Base-by-base conservation (phyloP, 2,113 vertebrate genomes). In the Lasiurus cinereus region DNA sequence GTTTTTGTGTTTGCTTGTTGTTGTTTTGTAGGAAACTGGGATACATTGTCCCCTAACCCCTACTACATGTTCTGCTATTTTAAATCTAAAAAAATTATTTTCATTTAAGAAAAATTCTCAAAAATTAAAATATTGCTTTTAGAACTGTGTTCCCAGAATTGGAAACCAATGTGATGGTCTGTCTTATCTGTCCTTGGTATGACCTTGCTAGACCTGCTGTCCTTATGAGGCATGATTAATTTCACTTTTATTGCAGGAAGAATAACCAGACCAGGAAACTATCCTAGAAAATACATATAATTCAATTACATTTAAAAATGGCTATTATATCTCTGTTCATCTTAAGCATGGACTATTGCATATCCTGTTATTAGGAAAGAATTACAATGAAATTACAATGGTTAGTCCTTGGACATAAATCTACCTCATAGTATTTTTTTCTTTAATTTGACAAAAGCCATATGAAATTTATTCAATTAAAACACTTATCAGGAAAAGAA, bases 351-450 rank as follows among this genome's bases (percentile, higher is more conserved):
- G 83, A 95, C 91, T 96, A 95, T 96, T 97, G 93, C 76, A 85
- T 15, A 90, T 79, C 52, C 62, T 96, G 64, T 96, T 69, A 96
- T 79, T 79, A 95, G 93, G 67, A 93, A 90, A 90, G 70, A 94
- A 93, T 95, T 96, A 83, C 97, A 97, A 96, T 93, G 39, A 96
- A 94, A 97, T 97, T 96, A 96, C 85, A 98, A 95, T 88, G 27
- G 67, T 95, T 76, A 85, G 31, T 66, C 8, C 31, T 73, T 94
- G 90, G 95, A 93, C 78, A 80, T 46, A 88, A 56, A 78, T 31
- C 43, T 93, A 33, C 24, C 91, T 95, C 56, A 86, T 54, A 83
- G 29, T 33, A 2, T 56, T 74, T 76, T 84, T 77, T 59, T 43
- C 19, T 87, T 87, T 90, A 52, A 48, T 84, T 86, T 95, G 83